These are phyloP conservation scores for Apamea monoglypha DNA, from an alignment of 2,888 invertebrate species.

Conservation along the genomic window DNA sequence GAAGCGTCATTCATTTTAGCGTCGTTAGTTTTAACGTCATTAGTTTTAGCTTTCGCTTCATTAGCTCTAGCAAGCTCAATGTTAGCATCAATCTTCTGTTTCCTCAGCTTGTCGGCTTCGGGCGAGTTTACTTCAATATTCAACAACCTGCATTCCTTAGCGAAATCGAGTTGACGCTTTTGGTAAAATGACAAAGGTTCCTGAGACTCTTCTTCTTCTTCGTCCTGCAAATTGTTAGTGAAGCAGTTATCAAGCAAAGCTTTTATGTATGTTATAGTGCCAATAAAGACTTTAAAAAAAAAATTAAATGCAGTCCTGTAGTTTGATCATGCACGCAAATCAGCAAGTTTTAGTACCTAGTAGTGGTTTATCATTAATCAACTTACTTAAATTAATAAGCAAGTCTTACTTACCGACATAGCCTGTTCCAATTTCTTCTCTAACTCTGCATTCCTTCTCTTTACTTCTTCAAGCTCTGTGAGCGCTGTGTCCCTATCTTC, in stretches of 20 bases:
- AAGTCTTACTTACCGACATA: constrained; percentile 85
- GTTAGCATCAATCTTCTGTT: constrained; percentile 77
- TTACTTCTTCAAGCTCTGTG: constrained; percentile 94
- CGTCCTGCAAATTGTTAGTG: constrained; percentile 82
- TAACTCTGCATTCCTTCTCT: constrained; percentile 93
- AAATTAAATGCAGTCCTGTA: background rate
- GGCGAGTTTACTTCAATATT: constrained; percentile 84
- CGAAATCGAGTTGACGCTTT: constrained; percentile 86
- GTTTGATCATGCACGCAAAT: background rate
- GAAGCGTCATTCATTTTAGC: constrained; percentile 75
- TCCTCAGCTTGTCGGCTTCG: constrained; percentile 81
- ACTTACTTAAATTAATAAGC: background rate
- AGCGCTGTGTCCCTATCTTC: constrained; percentile 94
- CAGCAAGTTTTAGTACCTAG: background rate
- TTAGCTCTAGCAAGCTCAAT: constrained; percentile 79
- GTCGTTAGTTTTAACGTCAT: constrained; percentile 75
- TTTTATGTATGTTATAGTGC: background rate
- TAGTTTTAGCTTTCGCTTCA: constrained; percentile 68
- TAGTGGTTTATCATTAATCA: background rate
- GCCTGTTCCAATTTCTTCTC: constrained; percentile 94
- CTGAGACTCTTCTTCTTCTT: constrained; percentile 81
- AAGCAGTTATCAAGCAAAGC: constrained; percentile 63
- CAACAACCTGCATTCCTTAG: constrained; percentile 87
- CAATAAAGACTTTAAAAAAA: background rate
- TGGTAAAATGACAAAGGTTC: constrained; percentile 88